Evolutionary conservation across 2,888 invertebrate genomes (phyloP).

Genomic region (Formica aserva): DNA sequence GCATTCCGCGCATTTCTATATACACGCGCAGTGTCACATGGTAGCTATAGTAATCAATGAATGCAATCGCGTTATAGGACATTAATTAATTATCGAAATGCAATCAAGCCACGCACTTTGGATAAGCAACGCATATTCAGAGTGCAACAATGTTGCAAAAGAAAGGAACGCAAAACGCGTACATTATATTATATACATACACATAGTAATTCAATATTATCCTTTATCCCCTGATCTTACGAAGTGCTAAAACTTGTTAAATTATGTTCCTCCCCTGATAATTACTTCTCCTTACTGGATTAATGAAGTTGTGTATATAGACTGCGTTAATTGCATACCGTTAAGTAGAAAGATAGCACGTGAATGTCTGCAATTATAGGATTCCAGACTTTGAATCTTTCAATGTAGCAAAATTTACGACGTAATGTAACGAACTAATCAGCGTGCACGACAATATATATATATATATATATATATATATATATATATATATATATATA

Average conservation of each 20-base stretch:
- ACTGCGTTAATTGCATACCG: slow-evolving; percentile 62
- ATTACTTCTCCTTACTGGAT: slow-evolving; percentile 68
- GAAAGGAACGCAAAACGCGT: background rate
- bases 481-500: too few relatives aligned
- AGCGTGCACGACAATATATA: background rate
- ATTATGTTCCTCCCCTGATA: slow-evolving; percentile 50
- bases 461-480: too few relatives aligned
- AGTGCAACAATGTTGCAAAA: background rate
- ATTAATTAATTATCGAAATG: slow-evolving; percentile 29
- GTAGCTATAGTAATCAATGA: background rate
- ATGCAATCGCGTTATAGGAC: background rate
- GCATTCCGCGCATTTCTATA: background rate
- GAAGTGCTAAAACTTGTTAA: slow-evolving; percentile 61
- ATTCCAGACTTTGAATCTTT: background rate
- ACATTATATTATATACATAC: slow-evolving; percentile 1
- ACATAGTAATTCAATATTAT: slow-evolving; percentile 63
- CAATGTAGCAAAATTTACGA: background rate
- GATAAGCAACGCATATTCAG: background rate
- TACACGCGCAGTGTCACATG: background rate
- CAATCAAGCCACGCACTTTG: background rate
- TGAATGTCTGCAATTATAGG: background rate
- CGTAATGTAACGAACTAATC: background rate
- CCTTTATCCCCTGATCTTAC: slow-evolving; percentile 50
- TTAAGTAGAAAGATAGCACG: slow-evolving; percentile 50
- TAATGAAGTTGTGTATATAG: slow-evolving; percentile 64